Percentiles rank a stretch among this genome's conserved stretches.
Evolutionary conservation across 2,797 vertebrate genomes (phyloP).

Genomic region (Notolepis coatsorum): DNA sequence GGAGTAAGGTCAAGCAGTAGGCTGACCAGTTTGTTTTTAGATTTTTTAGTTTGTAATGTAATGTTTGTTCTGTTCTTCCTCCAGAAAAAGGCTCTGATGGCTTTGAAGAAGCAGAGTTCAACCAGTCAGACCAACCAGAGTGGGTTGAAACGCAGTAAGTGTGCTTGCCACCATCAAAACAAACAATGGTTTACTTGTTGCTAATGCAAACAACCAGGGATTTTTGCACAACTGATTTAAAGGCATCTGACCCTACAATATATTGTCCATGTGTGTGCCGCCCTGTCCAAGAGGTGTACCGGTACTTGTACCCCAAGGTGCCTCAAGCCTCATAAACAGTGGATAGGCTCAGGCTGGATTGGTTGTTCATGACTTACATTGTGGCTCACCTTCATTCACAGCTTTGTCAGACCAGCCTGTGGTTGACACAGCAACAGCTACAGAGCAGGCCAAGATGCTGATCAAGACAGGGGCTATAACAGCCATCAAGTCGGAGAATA

Average conservation of each 20-base stretch:
- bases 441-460: constrained; percentile 95
- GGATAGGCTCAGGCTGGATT: too few relatives aligned
- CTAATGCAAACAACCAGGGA: background rate
- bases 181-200: background rate
- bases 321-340: too few relatives aligned
- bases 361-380: too few relatives aligned
- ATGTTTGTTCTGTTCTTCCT: background rate
- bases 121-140: constrained; percentile 89
- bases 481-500: constrained; percentile 94
- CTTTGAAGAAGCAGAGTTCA: constrained; percentile 93
- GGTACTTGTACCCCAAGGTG: too few relatives aligned
- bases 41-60: too few relatives aligned
- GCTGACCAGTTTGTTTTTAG: too few relatives aligned
- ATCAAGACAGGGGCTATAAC: constrained; percentile 96
- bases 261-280: background rate
- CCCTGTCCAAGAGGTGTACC: too few relatives aligned
- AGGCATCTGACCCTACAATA: background rate
- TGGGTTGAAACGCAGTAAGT: constrained; percentile 92
- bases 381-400: constrained; percentile 43
- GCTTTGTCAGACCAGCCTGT: constrained; percentile 93
- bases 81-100: constrained; percentile 93
- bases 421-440: constrained; percentile 92
- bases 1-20: too few relatives aligned
- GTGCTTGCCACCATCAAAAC: background rate
- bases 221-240: background rate